Base-by-base conservation (phyloP, 2,113 vertebrate species). In the Thymallus thymallus region DNA sequence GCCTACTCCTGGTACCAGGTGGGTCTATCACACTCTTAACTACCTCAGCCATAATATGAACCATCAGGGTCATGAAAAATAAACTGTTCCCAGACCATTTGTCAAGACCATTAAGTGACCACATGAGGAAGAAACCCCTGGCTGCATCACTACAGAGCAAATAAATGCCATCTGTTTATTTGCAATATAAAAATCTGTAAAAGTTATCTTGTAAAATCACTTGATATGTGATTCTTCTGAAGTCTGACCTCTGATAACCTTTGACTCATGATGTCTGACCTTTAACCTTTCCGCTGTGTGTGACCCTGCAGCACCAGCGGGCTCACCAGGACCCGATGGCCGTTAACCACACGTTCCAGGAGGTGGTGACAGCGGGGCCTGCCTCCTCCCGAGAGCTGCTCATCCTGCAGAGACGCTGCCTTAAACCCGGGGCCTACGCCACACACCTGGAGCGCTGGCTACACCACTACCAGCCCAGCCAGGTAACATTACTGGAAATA, bases 1-100 rank as follows among this genome's bases (percentile, higher is more conserved):
- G 96, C 97, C 9, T 97, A 99, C 85, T 99, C 97, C 1, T 99
- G 97, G 97, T 99, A 98, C 86, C 97, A 99, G 96, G 97, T 98
- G 81, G 56, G 35, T 41, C 35, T 41, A 9, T 41, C 35, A 41
- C 35, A 41, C 2, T 41, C 35, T 41, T 41, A 41, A 41, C 35
- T 41, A 10, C 35, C 9, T 41, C 35, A 41, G 35, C 35, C 35
- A 41, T 41, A 41, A 41, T 41, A 3, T 41, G 35, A 12, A 32
- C 32, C 32, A 32, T 41, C 35, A 41, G 35, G 35, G 7, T 41
- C 35, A 41, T 41, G 35, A 41, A 41, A 41, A 10, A 41, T 41
- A 51, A 51, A 51, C 48, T 51, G 16, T 51, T 51, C 16, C 48
- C 16, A 51, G 48, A 51, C 16, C 16, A 51, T 51, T 51, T 51